These are phyloP conservation scores for Urophycis tenuis DNA, from an alignment of 2,797 vertebrate genomes.

Conservation along the genomic window DNA sequence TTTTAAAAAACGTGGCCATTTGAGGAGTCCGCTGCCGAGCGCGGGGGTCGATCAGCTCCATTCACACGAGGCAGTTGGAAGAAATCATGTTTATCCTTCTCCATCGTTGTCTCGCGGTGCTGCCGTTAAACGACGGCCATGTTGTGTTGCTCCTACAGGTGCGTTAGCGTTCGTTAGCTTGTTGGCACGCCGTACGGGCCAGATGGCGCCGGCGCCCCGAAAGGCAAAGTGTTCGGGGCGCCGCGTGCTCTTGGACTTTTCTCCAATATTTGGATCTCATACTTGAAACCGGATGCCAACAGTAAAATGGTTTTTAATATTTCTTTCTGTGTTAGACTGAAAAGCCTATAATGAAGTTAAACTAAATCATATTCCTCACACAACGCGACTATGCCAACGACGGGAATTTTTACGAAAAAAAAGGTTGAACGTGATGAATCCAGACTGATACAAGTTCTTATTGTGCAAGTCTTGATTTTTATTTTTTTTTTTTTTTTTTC, in stretches of 20 bases:
- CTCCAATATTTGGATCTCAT: constrained; percentile 3
- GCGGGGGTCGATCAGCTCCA: background rate
- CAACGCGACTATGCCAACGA: background rate
- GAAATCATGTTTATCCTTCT: background rate
- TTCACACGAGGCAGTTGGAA: background rate
- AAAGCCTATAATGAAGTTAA: background rate
- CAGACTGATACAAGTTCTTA: background rate
- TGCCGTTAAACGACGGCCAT: background rate
- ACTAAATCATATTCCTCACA: background rate
- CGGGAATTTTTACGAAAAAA: background rate
- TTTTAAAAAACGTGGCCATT: background rate
- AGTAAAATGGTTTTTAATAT: background rate
- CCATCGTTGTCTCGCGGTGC: background rate
- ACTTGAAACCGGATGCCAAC: constrained; percentile 5
- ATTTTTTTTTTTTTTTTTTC: too few relatives aligned
- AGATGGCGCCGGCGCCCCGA: background rate
- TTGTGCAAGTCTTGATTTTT: background rate
- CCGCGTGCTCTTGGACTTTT: background rate
- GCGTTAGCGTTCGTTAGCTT: background rate
- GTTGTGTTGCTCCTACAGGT: background rate
- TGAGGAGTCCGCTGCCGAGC: background rate
- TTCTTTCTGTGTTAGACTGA: background rate
- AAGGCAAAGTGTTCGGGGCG: background rate
- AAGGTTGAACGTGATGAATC: background rate
- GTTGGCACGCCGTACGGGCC: background rate